These are phyloP conservation scores for Micropoecilia bifurca DNA, from an alignment of 2,797 vertebrate species.

Conservation along the genomic window DNA sequence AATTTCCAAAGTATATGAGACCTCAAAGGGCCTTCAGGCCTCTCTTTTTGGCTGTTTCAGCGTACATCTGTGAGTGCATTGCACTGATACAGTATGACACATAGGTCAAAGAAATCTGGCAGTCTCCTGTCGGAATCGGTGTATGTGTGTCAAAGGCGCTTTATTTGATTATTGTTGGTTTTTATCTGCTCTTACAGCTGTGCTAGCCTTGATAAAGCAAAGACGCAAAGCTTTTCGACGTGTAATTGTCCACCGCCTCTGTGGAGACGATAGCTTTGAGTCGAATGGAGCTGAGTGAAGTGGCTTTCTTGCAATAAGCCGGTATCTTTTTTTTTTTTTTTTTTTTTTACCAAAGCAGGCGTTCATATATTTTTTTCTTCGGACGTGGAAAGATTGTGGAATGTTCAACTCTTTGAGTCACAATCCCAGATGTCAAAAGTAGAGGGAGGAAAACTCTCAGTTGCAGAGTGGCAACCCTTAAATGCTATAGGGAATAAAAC, in stretches of 20 bases:
- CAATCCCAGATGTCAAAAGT: constrained; percentile 47
- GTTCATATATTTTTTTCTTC: constrained; percentile 22
- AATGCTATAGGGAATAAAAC: constrained; percentile 39
- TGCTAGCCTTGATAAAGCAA: constrained; percentile 60
- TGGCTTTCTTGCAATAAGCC: constrained; percentile 46
- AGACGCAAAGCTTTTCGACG: constrained; percentile 39
- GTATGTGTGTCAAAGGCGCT: constrained; percentile 28
- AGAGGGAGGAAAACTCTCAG: constrained; percentile 15
- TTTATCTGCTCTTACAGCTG: constrained; percentile 68
- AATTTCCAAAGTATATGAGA: constrained; percentile 47
- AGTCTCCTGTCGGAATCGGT: constrained; percentile 18
- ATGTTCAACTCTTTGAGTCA: constrained; percentile 34
- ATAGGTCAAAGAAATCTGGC: constrained; percentile 37
- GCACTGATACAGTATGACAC: constrained; percentile 39
- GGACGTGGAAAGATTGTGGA: constrained; percentile 28
- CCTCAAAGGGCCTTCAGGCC: constrained; percentile 29
- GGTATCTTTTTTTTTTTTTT: constrained; percentile 25
- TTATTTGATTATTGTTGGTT: constrained; percentile 62
- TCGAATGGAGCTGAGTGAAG: constrained; percentile 34
- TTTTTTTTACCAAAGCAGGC: constrained; percentile 8
- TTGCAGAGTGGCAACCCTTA: constrained; percentile 35
- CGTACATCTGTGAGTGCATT: constrained; percentile 50
- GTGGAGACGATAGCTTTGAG: constrained; percentile 51
- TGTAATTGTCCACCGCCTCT: constrained; percentile 52
- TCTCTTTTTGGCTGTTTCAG: constrained; percentile 42